Conservation (phyloP, 2,797 vertebrate genomes). For the Gymnopithys bicolor region DNA sequence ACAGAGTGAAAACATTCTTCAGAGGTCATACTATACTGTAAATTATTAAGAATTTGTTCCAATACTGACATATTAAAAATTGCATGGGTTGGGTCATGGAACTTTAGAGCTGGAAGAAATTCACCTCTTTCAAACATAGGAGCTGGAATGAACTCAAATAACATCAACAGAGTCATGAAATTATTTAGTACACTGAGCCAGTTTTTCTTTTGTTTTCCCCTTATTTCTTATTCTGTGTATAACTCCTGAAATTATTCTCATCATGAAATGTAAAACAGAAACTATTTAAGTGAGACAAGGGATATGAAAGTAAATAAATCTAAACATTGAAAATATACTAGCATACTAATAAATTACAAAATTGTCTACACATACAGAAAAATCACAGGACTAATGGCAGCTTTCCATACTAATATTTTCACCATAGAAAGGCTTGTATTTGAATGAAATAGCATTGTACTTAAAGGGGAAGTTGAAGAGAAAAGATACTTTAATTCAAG, state of each 20-base stretch:
- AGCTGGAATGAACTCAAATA: neutral
- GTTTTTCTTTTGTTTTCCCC: neutral
- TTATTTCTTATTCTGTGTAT: neutral
- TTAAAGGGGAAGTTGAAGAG: neutral
- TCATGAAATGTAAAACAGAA: neutral
- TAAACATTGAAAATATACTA: neutral
- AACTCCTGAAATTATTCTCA: neutral
- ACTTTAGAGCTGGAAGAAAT: neutral
- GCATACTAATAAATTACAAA: neutral
- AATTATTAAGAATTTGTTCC: constrained; percentile 27
- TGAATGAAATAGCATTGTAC: neutral
- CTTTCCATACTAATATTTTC: neutral
- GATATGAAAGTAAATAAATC: neutral
- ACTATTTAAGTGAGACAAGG: neutral
- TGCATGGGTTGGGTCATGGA: neutral
- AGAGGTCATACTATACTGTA: neutral
- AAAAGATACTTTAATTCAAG: neutral
- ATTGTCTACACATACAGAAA: neutral
- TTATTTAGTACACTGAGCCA: neutral
- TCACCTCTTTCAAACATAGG: neutral
- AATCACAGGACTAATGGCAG: neutral
- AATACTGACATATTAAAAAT: constrained; percentile 13
- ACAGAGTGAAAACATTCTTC: constrained; percentile 13
- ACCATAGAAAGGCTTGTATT: neutral
- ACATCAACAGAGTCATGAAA: neutral